phyloP scores from a whole-genome alignment of 2,797 vertebrate genomes.

The Micropoecilia bifurca region DNA sequence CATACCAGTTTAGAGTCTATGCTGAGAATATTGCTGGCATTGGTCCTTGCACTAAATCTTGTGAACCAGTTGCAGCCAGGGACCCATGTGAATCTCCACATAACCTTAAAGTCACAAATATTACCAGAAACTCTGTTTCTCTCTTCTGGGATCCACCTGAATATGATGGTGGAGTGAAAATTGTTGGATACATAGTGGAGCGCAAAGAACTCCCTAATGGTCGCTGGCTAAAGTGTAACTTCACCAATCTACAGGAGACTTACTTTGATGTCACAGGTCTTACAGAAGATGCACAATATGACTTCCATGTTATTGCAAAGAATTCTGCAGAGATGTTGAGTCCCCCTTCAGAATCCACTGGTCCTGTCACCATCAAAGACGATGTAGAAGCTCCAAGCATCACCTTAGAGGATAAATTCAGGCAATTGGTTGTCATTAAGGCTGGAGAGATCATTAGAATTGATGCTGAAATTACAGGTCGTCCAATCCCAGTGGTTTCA shows the following conservation, averaged over 20 bases:
- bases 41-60: conserved; percentile 91
- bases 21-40: conserved; percentile 96
- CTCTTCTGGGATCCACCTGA: conserved; percentile 93
- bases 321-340: conserved; percentile 94
- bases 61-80: conserved; percentile 92
- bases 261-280: conserved; percentile 94
- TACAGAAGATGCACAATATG: conserved; percentile 95
- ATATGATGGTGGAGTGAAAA: conserved; percentile 91
- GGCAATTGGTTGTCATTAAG: conserved; percentile 91
- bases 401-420: conserved; percentile 92
- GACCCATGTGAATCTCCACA: conserved; percentile 95
- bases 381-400: conserved; percentile 95
- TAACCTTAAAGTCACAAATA: conserved; percentile 94
- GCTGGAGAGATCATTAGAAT: conserved; percentile 94
- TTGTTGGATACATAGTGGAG: conserved; percentile 96
- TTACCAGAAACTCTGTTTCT: conserved; percentile 95
- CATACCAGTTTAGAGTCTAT: conserved; percentile 95
- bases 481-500: conserved; percentile 92
- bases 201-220: conserved; percentile 92
- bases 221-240: conserved; percentile 98
- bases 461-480: conserved; percentile 92
- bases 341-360: conserved; percentile 91
- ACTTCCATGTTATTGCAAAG: conserved; percentile 94
- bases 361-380: conserved; percentile 94
- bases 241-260: conserved; percentile 93